Conservation (phyloP, 2,797 vertebrate genomes). For the Alfaro cultratus region DNA sequence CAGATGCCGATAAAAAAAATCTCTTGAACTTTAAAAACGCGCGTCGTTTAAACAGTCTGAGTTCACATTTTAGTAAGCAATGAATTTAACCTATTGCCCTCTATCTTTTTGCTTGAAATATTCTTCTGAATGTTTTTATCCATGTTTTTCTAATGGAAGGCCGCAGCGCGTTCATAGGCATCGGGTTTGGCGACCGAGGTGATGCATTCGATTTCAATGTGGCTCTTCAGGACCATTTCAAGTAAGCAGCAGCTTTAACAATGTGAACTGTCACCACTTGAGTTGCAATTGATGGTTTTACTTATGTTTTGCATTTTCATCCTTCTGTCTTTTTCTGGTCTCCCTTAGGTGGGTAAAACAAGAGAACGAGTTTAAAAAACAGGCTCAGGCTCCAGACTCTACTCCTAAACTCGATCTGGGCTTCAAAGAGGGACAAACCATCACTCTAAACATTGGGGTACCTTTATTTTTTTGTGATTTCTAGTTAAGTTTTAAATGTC, state of each 20-base stretch:
- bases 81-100: too few relatives aligned
- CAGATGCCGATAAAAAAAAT: too few relatives aligned
- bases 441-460: constrained; percentile 98
- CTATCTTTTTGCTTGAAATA: neutral
- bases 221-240: constrained; percentile 97
- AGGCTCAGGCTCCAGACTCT: constrained; percentile 88
- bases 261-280: neutral
- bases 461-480: constrained; percentile 6
- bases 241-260: constrained; percentile 76
- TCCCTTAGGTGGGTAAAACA: constrained; percentile 94
- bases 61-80: neutral
- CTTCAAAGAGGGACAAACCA: constrained; percentile 98
- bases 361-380: constrained; percentile 90
- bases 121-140: neutral
- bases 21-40: neutral
- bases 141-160: constrained; percentile 74
- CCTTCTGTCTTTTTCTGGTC: neutral
- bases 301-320: neutral
- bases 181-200: constrained; percentile 94
- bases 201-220: constrained; percentile 99
- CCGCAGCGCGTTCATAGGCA: constrained; percentile 96
- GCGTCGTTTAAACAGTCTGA: neutral
- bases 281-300: neutral
- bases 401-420: constrained; percentile 95
- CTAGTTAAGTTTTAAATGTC: neutral